Percentiles rank a stretch among this genome's conserved stretches.
phyloP scores from a whole-genome alignment of 2,797 vertebrate species.

The Chelon auratus region DNA sequence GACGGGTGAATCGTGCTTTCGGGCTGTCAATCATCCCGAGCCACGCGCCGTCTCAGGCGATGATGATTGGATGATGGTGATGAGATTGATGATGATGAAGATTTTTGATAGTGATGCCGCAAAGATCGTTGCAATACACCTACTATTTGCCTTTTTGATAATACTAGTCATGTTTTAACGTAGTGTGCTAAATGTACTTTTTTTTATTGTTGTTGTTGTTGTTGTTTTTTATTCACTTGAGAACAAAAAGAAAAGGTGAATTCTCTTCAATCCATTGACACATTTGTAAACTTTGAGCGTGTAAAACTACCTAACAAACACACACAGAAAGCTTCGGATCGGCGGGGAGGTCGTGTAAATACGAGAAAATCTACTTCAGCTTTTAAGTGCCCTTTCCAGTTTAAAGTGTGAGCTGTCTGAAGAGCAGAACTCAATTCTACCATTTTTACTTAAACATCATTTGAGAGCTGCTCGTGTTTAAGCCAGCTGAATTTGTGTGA shows the following conservation, averaged over 20 bases:
- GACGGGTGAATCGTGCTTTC: constrained; percentile 66
- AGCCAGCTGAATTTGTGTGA: background rate
- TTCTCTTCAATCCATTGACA: constrained; percentile 61
- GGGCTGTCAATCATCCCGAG: constrained; percentile 78
- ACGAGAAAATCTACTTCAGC: constrained; percentile 37
- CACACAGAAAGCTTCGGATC: constrained; percentile 27
- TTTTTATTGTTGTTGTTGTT: constrained; percentile 51
- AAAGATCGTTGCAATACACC: constrained; percentile 88
- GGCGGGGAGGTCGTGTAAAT: constrained; percentile 30
- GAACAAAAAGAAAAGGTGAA: constrained; percentile 59
- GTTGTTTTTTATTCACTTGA: constrained; percentile 70
- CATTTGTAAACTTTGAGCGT: constrained; percentile 35
- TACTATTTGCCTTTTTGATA: constrained; percentile 86
- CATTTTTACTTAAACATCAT: background rate
- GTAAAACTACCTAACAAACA: constrained; percentile 64
- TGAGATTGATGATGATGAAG: constrained; percentile 66
- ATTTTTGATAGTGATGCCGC: constrained; percentile 74
- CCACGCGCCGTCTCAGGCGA: constrained; percentile 71
- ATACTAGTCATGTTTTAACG: constrained; percentile 81
- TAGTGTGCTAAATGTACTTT: constrained; percentile 72
- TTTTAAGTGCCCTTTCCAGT: constrained; percentile 54
- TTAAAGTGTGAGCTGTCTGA: constrained; percentile 13
- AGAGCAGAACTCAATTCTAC: constrained; percentile 1
- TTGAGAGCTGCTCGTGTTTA: background rate
- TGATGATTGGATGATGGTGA: constrained; percentile 64